Base-by-base conservation (phyloP, 2,888 invertebrate species). In the Stomorhina lunata region DNA sequence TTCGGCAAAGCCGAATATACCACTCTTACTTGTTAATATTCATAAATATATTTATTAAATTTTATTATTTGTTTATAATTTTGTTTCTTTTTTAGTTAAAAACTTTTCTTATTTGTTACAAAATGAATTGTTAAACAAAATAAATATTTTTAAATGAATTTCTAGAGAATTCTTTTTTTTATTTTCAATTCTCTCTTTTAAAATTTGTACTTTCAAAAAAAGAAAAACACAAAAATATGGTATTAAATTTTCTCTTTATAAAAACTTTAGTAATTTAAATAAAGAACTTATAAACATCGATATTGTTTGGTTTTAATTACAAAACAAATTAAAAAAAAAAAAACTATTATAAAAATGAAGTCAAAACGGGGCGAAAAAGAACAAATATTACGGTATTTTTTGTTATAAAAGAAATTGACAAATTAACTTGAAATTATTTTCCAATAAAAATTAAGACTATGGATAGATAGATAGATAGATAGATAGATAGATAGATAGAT, bases 351-450 rank as follows among this genome's bases (percentile, higher is more conserved):
- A 69, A 61, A 53, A n/a, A n/a, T n/a, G n/a, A n/a, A 20, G 76
- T 50, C n/a, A 43, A 37, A 66, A 72, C n/a, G n/a, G n/a, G 34
- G 66, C 43, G 40, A 79, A 66, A 65, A 29, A 29, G 68, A 63
- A 73, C 73, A 78, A 50, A 73, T 73, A 59, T 73, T 69, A 75
- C 75, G 78, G 63, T 78, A 78, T 82, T 78, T 72, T 72, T 78
- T 65, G 40, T 76, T 57, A 57, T 32, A 63, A 53, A 66, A 72
- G n/a, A n/a, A n/a, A n/a, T n/a, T n/a, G n/a, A 45, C 45, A 73
- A 72, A 53, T 57, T 53, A 22, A 40, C 25, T 63, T 65, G 9
- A 55, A 63, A 43, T 55, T 45, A 48, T 25, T 53, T 25, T 66
- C 61, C 20, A 48, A 17, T 69, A 34, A 25, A 25, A n/a, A 32